Base-by-base conservation (phyloP, 1,140 invertebrate genomes). In the Gonioctena quinquepunctata region DNA sequence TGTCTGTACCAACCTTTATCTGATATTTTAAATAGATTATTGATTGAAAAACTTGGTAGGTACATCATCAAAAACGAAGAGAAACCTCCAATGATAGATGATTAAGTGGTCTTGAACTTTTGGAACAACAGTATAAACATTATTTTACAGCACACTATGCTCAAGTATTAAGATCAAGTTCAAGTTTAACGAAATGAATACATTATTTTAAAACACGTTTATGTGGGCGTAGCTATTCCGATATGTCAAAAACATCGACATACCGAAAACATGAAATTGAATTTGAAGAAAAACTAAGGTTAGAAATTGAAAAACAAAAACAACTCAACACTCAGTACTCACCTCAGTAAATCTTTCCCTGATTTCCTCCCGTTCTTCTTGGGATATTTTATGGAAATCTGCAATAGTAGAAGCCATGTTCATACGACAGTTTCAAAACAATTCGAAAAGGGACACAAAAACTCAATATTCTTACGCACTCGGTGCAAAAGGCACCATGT, bases 301-400 rank as follows among this genome's bases (percentile, higher is more conserved):
- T 62, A 62, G 26, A 62, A 18, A 16, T 16, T 16, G 11, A 28
- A 33, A 62, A 62, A 33, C 25, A 19, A 62, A 62, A 42, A 48
- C 60, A 26, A 26, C 52, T 61, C 57, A 60, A 19, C 16, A 16
- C 27, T 42, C 18, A 19, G 42, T 13, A 80, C 81, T 79, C 76
- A 81, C 80, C 26, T 73, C 60, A 50, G 56, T 77, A 61, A 84
- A 83, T 65, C 80, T 79, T 76, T 84, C 83, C 63, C 75, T 77
- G 7, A 84, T 75, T 78, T 84, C 83, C 28, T 77, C 76, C 22
- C 76, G 73, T 71, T 84, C 83, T 60, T 83, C 82, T 68, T 76
- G 73, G 22, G 79, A 79, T 63, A 81, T 61, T 73, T 74, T 77
- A 42, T 76, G 74, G 23, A 72, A 71, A 27, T 78, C 77, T 64